Evolutionary conservation across 2,888 invertebrate species (phyloP), one percentile per base, ranked within the genome.

Genomic region (Morpho deidamia): DNA sequence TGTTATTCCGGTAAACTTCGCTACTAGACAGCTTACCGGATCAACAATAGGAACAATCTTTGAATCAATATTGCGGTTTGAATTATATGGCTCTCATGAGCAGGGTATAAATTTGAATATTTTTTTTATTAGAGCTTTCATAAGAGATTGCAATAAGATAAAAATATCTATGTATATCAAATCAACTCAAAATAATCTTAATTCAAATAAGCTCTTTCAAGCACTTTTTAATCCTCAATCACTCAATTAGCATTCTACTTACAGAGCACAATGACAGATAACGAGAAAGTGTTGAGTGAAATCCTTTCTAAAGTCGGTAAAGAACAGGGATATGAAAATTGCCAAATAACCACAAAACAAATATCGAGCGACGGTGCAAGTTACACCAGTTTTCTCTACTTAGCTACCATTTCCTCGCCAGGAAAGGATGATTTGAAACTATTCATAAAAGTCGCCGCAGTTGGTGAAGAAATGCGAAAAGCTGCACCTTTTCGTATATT

Each of bases 341-440:
- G 60, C 41, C 47, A 64, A 11, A 50, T 75, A 7, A 54, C 62
- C 35, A 35, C 76, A 1, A 66, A 64, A 8, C 62, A 70, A 7
- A 61, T 72, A 10, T 66, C 66, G 8, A 72, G 65, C 4, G 74
- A 63, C 1, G 81, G 81, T 1, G 78, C 73, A 0, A 79, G 78
- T 56, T 79, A 72, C 59, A 71, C 74, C 1, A 74, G 78, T 4
- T 60, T 58, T 8, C 55, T 79, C 0, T 72, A 63, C 49, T 55
- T 62, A n/a, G 69, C 65, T 5, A 69, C 60, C 9, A 52, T 80
- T 40, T 61, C 63, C 4, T 65, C 63, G 9, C 54, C 59, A 4
- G 58, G 60, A 11, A 66, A 66, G 47, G 62, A 65, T 7, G 65
- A 63, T 7, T 11, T 64, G 2, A 57, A 60, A n/a, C 14, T 66